A percentile compares a stretch with the other conserved stretches of the same genome.
Conservation (phyloP, 2,888 invertebrate species). For the Smittia aterrima region DNA sequence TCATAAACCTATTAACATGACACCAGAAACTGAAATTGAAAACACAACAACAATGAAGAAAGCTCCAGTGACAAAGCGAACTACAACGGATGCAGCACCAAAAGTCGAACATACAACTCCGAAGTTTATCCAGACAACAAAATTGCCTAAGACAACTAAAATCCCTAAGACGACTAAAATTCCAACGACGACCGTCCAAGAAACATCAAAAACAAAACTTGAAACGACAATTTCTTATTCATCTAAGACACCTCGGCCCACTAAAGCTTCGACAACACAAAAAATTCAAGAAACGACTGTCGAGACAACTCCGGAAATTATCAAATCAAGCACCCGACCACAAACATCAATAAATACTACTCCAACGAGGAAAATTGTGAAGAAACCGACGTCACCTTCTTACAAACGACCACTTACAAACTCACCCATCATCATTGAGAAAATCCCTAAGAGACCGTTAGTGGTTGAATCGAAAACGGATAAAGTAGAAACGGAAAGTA, state of each 20-base stretch:
- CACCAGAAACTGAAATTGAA: conserved; percentile 53
- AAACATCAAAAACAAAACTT: background rate
- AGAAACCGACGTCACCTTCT: conserved; percentile 6
- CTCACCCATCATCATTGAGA: background rate
- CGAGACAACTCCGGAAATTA: conserved; percentile 45
- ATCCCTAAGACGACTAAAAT: conserved; percentile 1
- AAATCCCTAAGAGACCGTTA: conserved; percentile 21
- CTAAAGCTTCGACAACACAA: conserved; percentile 54
- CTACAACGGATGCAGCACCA: conserved; percentile 29
- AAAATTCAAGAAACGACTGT: background rate
- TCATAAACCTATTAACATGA: conserved; percentile 56
- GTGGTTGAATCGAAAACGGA: conserved; percentile 15
- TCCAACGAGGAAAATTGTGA: conserved; percentile 26
- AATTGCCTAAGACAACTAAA: conserved; percentile 7
- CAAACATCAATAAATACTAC: conserved; percentile 44
- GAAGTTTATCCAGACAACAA: conserved; percentile 39
- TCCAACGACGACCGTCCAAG: conserved; percentile 9
- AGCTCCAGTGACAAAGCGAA: conserved; percentile 24
- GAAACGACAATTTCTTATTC: background rate
- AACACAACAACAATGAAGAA: conserved; percentile 46
- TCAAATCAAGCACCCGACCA: conserved; percentile 48
- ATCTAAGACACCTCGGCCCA: conserved; percentile 49
- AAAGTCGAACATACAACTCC: no score
- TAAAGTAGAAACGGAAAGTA: background rate
- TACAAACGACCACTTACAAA: conserved; percentile 9